Conservation (phyloP, 1,140 invertebrate genomes). For the Amyelois transitella region DNA sequence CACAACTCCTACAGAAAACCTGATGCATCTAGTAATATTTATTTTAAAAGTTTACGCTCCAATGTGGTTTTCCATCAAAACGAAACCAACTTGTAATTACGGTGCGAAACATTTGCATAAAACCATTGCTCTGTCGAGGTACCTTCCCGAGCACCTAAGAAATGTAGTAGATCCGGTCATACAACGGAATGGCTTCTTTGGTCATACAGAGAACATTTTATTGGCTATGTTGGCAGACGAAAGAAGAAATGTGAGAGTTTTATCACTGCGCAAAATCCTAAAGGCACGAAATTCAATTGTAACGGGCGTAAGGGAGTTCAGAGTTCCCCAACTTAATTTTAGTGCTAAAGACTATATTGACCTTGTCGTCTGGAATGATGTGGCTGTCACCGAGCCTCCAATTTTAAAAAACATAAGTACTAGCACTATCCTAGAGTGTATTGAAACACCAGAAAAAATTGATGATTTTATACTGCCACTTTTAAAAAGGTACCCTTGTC, state of each 20-base stretch:
- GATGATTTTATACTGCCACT: background rate
- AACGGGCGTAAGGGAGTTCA: slow-evolving; percentile 8
- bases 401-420: background rate
- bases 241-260: slow-evolving; percentile 9
- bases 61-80: too few species aligned
- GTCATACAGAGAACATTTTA: slow-evolving; percentile 12
- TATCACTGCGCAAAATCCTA: slow-evolving; percentile 12
- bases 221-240: slow-evolving; percentile 12
- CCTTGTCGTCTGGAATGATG: slow-evolving; percentile 16
- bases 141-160: slow-evolving; percentile 8
- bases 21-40: too few species aligned
- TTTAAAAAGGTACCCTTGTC: slow-evolving; percentile 10
- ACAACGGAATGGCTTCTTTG: slow-evolving; percentile 15
- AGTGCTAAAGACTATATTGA: slow-evolving; percentile 14
- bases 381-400: slow-evolving; percentile 11
- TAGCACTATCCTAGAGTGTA: too few species aligned
- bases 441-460: too few species aligned
- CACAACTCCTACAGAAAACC: too few species aligned
- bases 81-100: background rate
- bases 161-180: background rate
- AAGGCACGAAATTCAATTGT: slow-evolving; percentile 6
- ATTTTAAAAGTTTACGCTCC: too few species aligned
- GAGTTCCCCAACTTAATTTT: slow-evolving; percentile 17
- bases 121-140: slow-evolving; percentile 1
- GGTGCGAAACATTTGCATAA: slow-evolving; percentile 4